Evolutionary conservation across 2,113 vertebrate genomes (phyloP), one percentile per base, ranked within the genome.

Genomic region (Scalopus aquaticus): DNA sequence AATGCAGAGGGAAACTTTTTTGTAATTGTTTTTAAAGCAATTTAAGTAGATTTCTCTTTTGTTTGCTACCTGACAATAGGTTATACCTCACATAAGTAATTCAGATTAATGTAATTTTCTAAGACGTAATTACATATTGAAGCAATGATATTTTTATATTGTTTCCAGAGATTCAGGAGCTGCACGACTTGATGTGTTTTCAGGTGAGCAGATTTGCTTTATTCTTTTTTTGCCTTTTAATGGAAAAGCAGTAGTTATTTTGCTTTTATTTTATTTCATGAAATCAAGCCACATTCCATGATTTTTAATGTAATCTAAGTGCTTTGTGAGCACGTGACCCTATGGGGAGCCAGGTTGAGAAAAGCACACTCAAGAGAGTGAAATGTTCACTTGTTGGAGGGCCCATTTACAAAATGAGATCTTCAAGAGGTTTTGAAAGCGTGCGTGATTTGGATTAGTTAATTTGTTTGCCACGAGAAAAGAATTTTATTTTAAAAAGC

Each of bases 141-240:
- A 94, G 30, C 58, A 88, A 17, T 94, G 56, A 88, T 94, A 49
- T 95, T 94, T 96, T 93, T 92, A 2, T 93, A 87, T 98, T 97
- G 44, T 98, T 98, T 98, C 95, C 97, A 99, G 99, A 98, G 99
- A 98, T 96, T 98, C 98, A 16, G 98, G 98, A 96, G 98, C 99
- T 94, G 98, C 98, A 76, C 98, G 98, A 96, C 98, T 99, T 97
- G 99, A 99, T 97, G 98, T 99, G 96, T 99, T 99, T 97, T 99
- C 99, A 98, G 98, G 98, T 99, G 98, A 98, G 97, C 77, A 85
- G 56, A 90, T 94, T 96, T 96, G 13, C 64, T 82, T 94, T 94
- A n/a, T 80, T 88, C 65, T 58, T 77, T 73, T 82, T 39, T 73
- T 35, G 60, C 30, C 9, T 89, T 93, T n/a, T 69, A 84, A 88